Base-by-base conservation (phyloP, 1,140 invertebrate species). In the Galendromus occidentalis region DNA sequence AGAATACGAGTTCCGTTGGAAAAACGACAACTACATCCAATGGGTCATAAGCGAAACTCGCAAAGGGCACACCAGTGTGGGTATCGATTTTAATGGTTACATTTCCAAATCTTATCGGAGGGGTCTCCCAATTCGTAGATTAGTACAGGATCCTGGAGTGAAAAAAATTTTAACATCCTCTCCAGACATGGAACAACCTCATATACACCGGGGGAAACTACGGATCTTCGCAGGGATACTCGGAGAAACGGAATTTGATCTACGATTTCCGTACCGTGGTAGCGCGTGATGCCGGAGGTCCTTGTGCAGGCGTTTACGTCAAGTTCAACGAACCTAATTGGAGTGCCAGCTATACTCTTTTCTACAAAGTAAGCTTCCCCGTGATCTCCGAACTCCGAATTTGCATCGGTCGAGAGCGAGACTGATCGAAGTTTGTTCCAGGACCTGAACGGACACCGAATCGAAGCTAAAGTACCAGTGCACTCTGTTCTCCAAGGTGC, bases 251-350 rank as follows among this genome's bases (percentile, higher is more conserved):
- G 69, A 91, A 92, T 75, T 76, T 92, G 68, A 85, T 88, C 20
- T 92, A 91, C 74, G 85, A 86, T 71, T 91, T 91, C 76, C 75
- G 86, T 70, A 89, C 86, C 72, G 77, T 90, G 5, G 75, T 92
- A 25, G 81, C 85, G 9, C 81, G 88, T 44, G 84, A 90, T 72
- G 82, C 81, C 51, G 87, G 88, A 70, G 87, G 87, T 65, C 78
- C 90, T 2, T 80, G 82, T 7, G 86, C 88, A 65, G 88, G 88
- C 7, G 76, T 91, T 64, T 91, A 91, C 75, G 90, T 91, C 72
- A 82, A 85, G 18, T 66, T 76, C 7, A 69, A 71, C 66, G 67
- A 73, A 84, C 75, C 81, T 59, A 79, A 81, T 59, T 76, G 79
- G 30, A 76, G 78, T 66, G 82, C 83, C 68, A 71, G 68, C 28